Percentiles rank a stretch among this genome's conserved stretches.
phyloP scores from a whole-genome alignment of 2,888 invertebrate genomes.

The Perizoma flavofasciatum region DNA sequence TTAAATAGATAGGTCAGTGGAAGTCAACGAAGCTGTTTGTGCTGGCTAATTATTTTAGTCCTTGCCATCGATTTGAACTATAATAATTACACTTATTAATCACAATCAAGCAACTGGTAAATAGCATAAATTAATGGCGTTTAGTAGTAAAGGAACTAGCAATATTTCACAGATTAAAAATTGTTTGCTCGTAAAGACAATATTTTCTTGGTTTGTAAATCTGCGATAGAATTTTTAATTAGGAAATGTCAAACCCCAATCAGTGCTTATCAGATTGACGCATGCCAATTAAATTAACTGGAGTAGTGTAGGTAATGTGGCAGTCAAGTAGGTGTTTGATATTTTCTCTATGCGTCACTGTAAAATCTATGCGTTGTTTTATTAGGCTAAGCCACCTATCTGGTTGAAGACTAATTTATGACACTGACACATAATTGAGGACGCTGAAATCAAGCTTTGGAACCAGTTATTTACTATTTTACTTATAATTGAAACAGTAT shows the following conservation, averaged over 20 bases:
- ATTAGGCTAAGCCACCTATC: conserved; percentile 31
- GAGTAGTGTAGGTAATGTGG: conserved; percentile 3
- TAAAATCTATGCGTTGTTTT: conserved; percentile 29
- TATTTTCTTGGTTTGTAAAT: no score
- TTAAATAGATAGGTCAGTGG: conserved; percentile 29
- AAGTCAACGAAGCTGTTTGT: conserved; percentile 36
- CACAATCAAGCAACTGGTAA: conserved; percentile 29
- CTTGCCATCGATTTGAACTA: conserved; percentile 32
- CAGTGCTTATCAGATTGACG: conserved; percentile 7
- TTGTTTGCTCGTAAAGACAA: no score
- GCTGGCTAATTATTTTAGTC: conserved; percentile 32
- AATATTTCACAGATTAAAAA: no score
- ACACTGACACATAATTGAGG: conserved; percentile 44
- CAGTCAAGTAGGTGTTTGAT: conserved; percentile 18
- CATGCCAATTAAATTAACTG: conserved; percentile 9
- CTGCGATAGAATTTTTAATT: conserved; percentile 5
- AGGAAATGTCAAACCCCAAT: conserved; percentile 9
- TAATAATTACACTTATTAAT: conserved; percentile 28
- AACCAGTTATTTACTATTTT: conserved; percentile 40
- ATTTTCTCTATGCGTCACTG: conserved; percentile 11
- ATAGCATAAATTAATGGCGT: conserved; percentile 12
- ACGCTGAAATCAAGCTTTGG: conserved; percentile 45
- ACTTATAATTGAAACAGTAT: conserved; percentile 32
- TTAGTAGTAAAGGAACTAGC: no score
- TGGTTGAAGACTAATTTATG: conserved; percentile 45